A percentile compares a stretch with the other conserved stretches of the same genome.
Conservation (phyloP, 2,888 invertebrate genomes). For the Hirtodrosophila trivittata region DNA sequence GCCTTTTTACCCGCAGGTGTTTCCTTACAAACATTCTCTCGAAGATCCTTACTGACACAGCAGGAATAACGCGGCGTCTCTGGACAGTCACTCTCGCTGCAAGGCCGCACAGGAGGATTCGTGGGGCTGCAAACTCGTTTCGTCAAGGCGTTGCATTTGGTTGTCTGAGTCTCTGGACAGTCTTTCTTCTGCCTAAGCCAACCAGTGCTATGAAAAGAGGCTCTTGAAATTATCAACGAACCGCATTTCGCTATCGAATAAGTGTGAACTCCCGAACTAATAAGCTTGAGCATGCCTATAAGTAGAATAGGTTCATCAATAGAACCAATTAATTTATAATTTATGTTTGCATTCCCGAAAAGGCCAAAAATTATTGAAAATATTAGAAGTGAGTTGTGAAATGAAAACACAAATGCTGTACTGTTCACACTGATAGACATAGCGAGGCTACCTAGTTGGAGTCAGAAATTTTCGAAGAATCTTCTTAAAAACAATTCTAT, state of each 20-base stretch:
- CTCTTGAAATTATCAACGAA: background rate
- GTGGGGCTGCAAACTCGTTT: no score
- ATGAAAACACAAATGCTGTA: background rate
- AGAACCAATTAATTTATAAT: no score
- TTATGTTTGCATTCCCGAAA: constrained; percentile 1
- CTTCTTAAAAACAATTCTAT: background rate
- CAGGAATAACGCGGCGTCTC: background rate
- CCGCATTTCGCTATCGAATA: no score
- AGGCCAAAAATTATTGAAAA: background rate
- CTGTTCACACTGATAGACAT: background rate
- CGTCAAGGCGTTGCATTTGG: no score
- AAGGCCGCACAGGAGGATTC: no score
- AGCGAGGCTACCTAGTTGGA: constrained; percentile 4
- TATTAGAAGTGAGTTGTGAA: background rate
- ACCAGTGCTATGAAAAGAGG: background rate
- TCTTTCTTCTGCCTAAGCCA: background rate
- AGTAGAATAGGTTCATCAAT: no score
- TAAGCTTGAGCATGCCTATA: constrained; percentile 15
- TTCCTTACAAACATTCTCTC: background rate
- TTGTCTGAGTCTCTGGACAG: background rate
- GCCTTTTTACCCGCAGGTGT: background rate
- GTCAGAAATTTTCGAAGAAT: background rate
- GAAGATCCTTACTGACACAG: background rate
- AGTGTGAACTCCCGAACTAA: background rate
- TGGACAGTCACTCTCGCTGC: constrained; percentile 19